A percentile compares a stretch with the other conserved stretches of the same genome.
Conservation (phyloP, 2,797 vertebrate species). For the Peromyscus melanophrys region DNA sequence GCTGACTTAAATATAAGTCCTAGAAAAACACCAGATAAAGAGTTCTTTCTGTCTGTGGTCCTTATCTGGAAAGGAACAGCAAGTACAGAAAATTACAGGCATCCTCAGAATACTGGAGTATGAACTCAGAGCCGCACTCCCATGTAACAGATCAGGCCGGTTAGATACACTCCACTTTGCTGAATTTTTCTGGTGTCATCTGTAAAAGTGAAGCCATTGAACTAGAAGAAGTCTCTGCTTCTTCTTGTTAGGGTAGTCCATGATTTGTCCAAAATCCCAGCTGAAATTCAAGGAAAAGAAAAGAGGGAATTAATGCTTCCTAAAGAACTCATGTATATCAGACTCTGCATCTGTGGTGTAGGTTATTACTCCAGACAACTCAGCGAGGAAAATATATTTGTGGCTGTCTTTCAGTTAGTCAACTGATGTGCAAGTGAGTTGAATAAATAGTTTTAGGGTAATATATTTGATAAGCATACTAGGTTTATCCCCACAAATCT, state of each 20-base stretch:
- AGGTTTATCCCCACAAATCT: background rate
- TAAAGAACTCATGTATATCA: background rate
- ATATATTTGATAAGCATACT: background rate
- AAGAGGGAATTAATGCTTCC: background rate
- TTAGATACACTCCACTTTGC: background rate
- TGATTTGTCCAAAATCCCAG: conserved; percentile 44
- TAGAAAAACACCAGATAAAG: conserved; percentile 18
- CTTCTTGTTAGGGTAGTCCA: background rate
- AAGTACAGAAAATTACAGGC: conserved; percentile 35
- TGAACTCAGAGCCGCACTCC: background rate
- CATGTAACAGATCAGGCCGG: conserved; percentile 5
- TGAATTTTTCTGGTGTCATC: conserved; percentile 12
- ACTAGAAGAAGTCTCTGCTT: conserved; percentile 17
- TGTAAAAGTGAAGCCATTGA: background rate
- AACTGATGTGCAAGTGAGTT: conserved; percentile 25
- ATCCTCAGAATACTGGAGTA: background rate
- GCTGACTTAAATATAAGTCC: conserved; percentile 44
- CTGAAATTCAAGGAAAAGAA: background rate
- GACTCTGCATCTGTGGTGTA: background rate
- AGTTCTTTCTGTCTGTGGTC: background rate
- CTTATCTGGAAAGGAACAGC: background rate
- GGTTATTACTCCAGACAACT: background rate
- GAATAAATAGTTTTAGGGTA: background rate
- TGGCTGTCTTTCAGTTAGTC: conserved; percentile 5
- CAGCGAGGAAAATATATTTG: background rate